These are phyloP conservation scores for Terrapene triunguis DNA, from an alignment of 2,113 vertebrate species.

Conservation along the genomic window DNA sequence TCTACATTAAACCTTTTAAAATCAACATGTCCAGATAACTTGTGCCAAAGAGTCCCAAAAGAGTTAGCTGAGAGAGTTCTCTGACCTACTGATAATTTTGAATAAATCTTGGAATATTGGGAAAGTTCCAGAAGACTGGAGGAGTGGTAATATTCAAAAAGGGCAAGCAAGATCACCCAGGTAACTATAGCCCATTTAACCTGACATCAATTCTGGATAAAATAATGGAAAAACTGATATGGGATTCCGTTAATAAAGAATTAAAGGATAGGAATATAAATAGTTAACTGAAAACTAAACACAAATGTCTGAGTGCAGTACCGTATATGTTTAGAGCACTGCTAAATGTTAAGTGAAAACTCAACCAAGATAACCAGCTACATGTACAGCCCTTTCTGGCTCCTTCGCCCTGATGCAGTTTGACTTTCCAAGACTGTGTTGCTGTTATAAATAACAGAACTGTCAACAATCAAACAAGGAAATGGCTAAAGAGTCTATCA, in stretches of 20 bases:
- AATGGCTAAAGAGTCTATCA: slow-evolving; percentile 34
- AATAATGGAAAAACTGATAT: too few relatives aligned
- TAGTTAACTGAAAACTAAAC: background rate
- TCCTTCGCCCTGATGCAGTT: background rate
- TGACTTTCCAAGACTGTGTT: slow-evolving; percentile 36
- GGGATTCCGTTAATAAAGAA: background rate
- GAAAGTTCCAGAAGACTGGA: background rate
- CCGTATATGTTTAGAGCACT: rapidly evolving
- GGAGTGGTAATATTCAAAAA: background rate
- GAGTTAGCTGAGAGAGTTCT: background rate
- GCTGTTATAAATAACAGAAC: slow-evolving; percentile 54
- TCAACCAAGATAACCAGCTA: background rate
- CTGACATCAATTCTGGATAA: background rate
- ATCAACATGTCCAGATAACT: background rate
- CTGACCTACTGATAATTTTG: background rate
- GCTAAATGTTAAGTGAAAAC: background rate
- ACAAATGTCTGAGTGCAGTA: background rate
- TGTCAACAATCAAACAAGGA: background rate
- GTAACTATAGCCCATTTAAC: background rate
- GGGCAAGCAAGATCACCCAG: background rate
- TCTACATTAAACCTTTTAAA: background rate
- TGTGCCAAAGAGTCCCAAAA: background rate
- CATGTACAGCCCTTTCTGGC: rapidly evolving
- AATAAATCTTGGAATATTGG: background rate
- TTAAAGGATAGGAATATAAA: background rate